These are phyloP conservation scores for Brachyhypopomus occidentalis DNA, from an alignment of 2,113 vertebrate species.

Conservation along the genomic window DNA sequence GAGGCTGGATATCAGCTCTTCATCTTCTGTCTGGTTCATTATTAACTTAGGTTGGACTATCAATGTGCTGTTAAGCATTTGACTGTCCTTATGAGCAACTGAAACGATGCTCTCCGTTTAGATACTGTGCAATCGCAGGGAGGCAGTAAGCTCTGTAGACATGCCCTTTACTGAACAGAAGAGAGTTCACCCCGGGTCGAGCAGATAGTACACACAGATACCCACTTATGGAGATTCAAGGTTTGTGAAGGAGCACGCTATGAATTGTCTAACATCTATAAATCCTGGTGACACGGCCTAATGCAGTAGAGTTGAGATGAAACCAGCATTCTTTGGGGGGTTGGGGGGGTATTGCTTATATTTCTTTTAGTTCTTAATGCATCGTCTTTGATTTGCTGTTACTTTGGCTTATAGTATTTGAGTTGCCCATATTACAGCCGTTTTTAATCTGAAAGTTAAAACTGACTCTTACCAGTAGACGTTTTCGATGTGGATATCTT, in stretches of 20 bases:
- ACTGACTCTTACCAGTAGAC: too few species aligned
- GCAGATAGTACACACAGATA: not conserved
- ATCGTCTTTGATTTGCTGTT: too few species aligned
- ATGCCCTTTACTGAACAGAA: not conserved
- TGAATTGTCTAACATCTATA: not conserved
- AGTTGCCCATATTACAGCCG: too few species aligned
- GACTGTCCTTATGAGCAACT: slow-evolving; percentile 13
- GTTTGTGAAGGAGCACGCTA: not conserved
- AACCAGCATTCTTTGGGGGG: too few species aligned
- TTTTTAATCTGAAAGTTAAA: too few species aligned
- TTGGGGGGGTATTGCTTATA: too few species aligned
- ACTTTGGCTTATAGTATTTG: too few species aligned
- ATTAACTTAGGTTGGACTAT: slow-evolving; percentile 35
- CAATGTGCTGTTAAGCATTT: slow-evolving; percentile 54
- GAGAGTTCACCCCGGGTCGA: not conserved
- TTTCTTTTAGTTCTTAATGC: too few species aligned
- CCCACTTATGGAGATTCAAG: not conserved
- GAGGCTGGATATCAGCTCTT: slow-evolving; percentile 74
- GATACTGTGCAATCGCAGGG: slow-evolving; percentile 22
- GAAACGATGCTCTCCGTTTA: slow-evolving; percentile 49
- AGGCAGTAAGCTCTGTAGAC: not conserved
- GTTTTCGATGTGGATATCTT: too few species aligned
- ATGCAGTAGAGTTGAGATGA: not conserved
- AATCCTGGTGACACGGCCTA: not conserved
- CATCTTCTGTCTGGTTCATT: slow-evolving; percentile 53